Base-by-base conservation (phyloP, 2,888 invertebrate species). In the Protophormia terraenovae region DNA sequence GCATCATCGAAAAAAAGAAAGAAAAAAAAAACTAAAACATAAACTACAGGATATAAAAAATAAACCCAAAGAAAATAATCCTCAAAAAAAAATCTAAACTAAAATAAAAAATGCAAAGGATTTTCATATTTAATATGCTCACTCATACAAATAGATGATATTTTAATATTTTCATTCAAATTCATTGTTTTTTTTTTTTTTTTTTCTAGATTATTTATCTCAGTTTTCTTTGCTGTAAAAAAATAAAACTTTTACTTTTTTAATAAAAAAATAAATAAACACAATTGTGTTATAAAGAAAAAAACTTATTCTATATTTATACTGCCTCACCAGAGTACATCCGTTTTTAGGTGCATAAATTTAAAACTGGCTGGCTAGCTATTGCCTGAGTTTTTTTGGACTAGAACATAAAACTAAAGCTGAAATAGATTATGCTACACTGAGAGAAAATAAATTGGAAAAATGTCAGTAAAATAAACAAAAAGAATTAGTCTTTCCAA, bases 11-110 rank as follows among this genome's bases (percentile, higher is more conserved):
- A n/a, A n/a, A n/a, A 3, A 41, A 55, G 35, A 81, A 55, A 45
- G 29, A 77, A 73, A 62, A n/a, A n/a, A n/a, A n/a, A n/a, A n/a
- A n/a, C n/a, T n/a, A n/a, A n/a, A n/a, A n/a, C 84, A 86, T 66
- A 82, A 80, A 84, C 72, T 86, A 84, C 85, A 86, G 86, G 83
- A 87, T 84, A 77, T 58, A 60, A 77, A n/a, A 79, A 75, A 62
- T 71, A 75, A 78, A 32, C 45, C 41, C 29, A 73, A 29, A 32
- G 50, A 73, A 71, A 64, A 76, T 60, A 58, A 73, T 35, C n/a
- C 32, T 2, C n/a, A 27, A 12, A 64, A 64, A 84, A 58, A 47
- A 55, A 71, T 14, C 38, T 16, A 66, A 47, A 50, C 10, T 19
- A 6, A 29, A 53, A 10, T 41, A 41, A 71, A 62, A 84, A 72